Base-by-base conservation (phyloP, 2,113 vertebrate species). In the Scartelaos histophorus region DNA sequence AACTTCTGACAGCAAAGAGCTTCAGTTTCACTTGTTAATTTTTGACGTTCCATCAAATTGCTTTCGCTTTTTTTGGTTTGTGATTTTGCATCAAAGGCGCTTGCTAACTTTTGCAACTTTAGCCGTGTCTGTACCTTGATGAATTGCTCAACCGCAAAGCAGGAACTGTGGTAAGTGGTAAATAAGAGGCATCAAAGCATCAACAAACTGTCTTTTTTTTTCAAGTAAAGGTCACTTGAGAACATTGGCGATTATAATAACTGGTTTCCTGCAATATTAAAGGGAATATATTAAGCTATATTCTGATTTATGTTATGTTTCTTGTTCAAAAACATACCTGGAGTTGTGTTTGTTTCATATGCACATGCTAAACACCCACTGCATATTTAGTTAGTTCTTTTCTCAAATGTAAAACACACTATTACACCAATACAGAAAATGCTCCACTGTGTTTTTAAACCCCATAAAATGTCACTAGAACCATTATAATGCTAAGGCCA, bases 121-220 rank as follows among this genome's bases (percentile, higher is more conserved):
- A 71, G 62, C 67, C 22, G 16, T 57, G n/a, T 45, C 3, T 49
- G 12, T 45, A 56, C 67, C 53, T 19, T 67, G 66, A 49, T 57
- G 15, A 19, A 25, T 60, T 60, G 66, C 29, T 71, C 24, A 35
- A 21, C 38, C 38, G 7, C 21, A n/a, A 21, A 71, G 34, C 29
- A 34, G 65, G 43, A 21, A 24, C 7, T 15, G 13, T 17, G 57
- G 25, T 7, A 19, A 38, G 46, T 53, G 66, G 56, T 25, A 58
- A 76, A 51, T 24, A 80, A 38, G 49, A 35, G 56, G 58, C 69
- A 46, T 71, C 64, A 69, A 64, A 66, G 67, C 46, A 62, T 66
- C 71, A 43, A 17, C 22, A 67, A 54, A 72, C 29, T 5, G 5
- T 53, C 19, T n/a, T n/a, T n/a, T n/a, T n/a, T n/a, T n/a, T n/a